A percentile compares a stretch with the other conserved stretches of the same genome.
These are phyloP conservation scores for Melanotaenia parkinsoni DNA, from an alignment of 2,797 vertebrate species.

Conservation along the genomic window DNA sequence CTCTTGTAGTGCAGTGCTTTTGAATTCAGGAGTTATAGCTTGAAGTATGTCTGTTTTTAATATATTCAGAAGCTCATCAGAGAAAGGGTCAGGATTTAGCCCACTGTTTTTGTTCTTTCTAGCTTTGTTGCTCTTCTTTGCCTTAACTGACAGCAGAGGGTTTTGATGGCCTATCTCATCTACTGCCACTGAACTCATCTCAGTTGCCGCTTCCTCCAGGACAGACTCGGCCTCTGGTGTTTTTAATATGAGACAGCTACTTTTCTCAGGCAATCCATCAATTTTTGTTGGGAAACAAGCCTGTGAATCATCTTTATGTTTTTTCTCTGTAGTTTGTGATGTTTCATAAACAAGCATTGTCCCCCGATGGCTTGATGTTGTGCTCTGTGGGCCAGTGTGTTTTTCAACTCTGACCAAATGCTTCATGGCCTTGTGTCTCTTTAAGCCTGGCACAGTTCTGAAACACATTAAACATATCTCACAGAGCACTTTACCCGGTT, in stretches of 20 bases:
- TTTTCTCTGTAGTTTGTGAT: constrained; percentile 69
- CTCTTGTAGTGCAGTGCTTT: constrained; percentile 63
- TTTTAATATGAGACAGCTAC: constrained; percentile 61
- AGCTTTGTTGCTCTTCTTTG: constrained; percentile 80
- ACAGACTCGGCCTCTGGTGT: constrained; percentile 61
- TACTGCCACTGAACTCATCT: constrained; percentile 59
- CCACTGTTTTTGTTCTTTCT: constrained; percentile 80
- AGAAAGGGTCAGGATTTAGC: constrained; percentile 61
- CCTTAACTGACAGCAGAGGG: constrained; percentile 58
- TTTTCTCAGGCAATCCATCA: constrained; percentile 67
- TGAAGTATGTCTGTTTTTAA: constrained; percentile 79
- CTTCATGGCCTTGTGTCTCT: constrained; percentile 94
- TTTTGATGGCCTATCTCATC: constrained; percentile 57
- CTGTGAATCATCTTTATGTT: constrained; percentile 75
- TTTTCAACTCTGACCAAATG: constrained; percentile 81
- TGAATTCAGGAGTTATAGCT: constrained; percentile 77
- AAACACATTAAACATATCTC: constrained; percentile 92
- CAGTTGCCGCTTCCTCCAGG: constrained; percentile 66
- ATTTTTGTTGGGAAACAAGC: constrained; percentile 61
- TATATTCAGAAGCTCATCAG: constrained; percentile 75
- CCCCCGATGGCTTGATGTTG: constrained; percentile 61
- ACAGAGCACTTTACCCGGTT: constrained; percentile 83
- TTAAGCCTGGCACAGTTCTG: constrained; percentile 91
- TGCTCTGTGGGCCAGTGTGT: constrained; percentile 48
- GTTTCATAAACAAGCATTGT: constrained; percentile 69